Evolutionary conservation across 2,888 invertebrate species (phyloP).

Genomic region (Leptopterna dolabrata): DNA sequence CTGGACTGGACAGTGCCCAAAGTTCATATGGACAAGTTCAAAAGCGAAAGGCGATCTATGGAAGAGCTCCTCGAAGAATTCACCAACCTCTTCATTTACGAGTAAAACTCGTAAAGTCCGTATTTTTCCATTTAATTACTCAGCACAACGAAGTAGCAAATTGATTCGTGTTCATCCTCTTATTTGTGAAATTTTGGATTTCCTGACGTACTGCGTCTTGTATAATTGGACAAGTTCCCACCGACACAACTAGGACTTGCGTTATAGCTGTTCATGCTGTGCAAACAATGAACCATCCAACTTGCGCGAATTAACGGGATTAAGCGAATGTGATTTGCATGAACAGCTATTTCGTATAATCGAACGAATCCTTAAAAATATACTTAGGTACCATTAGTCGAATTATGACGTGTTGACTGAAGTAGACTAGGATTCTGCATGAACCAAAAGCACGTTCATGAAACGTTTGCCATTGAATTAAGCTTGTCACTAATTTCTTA

Average conservation of each 20-base stretch:
- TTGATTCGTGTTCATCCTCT: background rate
- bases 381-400: background rate
- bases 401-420: background rate
- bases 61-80: constrained; percentile 84
- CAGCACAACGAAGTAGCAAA: background rate
- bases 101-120: background rate
- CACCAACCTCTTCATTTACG: constrained; percentile 67
- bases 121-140: background rate
- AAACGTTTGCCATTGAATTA: background rate
- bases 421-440: background rate
- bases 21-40: constrained; percentile 81
- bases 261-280: background rate
- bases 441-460: background rate
- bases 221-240: background rate
- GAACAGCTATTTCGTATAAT: background rate
- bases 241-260: background rate
- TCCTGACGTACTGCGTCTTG: background rate
- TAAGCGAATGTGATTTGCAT: background rate
- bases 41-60: constrained; percentile 78
- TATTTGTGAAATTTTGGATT: background rate
- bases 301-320: too few species aligned
- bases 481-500: background rate
- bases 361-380: too few species aligned
- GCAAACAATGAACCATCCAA: background rate
- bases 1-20: constrained; percentile 85